Percentiles rank a stretch among this genome's conserved stretches.
These are phyloP conservation scores for Otis tarda DNA, from an alignment of 2,113 vertebrate genomes.

Conservation along the genomic window DNA sequence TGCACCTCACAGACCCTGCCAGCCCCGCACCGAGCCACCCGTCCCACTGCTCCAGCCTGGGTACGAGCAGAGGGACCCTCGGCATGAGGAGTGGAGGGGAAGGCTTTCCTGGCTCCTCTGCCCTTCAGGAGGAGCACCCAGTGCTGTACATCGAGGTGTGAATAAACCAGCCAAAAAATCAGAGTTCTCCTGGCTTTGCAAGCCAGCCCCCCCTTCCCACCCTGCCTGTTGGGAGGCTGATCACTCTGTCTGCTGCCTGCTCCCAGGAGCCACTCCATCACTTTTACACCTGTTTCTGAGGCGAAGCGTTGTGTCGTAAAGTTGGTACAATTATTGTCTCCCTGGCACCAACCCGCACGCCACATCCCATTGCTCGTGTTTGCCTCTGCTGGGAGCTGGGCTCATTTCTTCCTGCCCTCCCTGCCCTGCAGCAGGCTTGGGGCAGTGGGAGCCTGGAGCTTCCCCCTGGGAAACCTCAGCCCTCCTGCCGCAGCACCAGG, in stretches of 20 bases:
- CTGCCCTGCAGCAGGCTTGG: not conserved
- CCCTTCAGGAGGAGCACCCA: not conserved
- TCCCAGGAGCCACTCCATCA: not conserved
- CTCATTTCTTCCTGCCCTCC: not conserved
- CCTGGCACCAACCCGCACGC: rapidly evolving
- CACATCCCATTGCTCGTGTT: rapidly evolving
- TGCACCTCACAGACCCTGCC: rapidly evolving
- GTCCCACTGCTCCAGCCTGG: not conserved
- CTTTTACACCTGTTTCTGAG: not conserved
- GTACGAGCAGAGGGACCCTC: not conserved
- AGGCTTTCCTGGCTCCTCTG: not conserved
- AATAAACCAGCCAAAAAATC: not conserved
- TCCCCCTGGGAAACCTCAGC: not conserved
- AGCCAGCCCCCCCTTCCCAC: not conserved
- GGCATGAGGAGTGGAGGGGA: not conserved
- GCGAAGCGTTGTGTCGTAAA: not conserved
- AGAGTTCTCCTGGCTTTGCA: not conserved
- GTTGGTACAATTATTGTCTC: not conserved
- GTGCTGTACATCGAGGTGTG: rapidly evolving
- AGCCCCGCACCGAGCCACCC: too few species aligned
- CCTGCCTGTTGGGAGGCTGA: not conserved
- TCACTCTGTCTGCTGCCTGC: not conserved
- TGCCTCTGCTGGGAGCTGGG: not conserved
- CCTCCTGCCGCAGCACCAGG: rapidly evolving
- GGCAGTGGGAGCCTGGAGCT: not conserved